Conservation (phyloP, 2,113 vertebrate species). For the Petrocephalus zakoni region DNA sequence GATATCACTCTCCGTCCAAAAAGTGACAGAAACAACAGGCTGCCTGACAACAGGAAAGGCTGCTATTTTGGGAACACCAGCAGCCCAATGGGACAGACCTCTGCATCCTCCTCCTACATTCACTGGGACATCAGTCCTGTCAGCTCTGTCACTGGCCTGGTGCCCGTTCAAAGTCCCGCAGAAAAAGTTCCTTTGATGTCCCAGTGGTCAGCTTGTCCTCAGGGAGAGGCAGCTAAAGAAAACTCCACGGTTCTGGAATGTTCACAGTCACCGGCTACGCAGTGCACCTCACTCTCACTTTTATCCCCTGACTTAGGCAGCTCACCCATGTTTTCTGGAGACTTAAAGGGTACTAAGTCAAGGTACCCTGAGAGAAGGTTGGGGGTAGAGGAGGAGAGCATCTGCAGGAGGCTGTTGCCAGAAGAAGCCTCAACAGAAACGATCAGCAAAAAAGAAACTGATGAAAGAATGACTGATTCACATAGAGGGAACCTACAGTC, state of each 20-base stretch:
- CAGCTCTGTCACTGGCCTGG: constrained; percentile 50
- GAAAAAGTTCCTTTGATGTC: constrained; percentile 32
- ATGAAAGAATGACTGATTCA: not conserved
- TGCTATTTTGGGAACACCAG: constrained; percentile 69
- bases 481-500: constrained; percentile 23
- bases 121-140: constrained; percentile 70
- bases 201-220: constrained; percentile 24
- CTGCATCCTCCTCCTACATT: constrained; percentile 41
- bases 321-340: constrained; percentile 26
- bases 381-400: constrained; percentile 32
- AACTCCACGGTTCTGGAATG: constrained; percentile 36
- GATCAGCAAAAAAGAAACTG: not conserved
- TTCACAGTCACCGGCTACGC: constrained; percentile 48
- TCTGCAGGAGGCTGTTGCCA: constrained; percentile 4
- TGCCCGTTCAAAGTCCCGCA: constrained; percentile 43
- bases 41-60: constrained; percentile 57
- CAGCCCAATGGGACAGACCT: constrained; percentile 57
- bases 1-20: constrained; percentile 57
- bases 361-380: constrained; percentile 32
- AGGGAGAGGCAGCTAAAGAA: constrained; percentile 24
- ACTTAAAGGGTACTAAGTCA: constrained; percentile 27
- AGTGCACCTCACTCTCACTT: constrained; percentile 53
- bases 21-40: constrained; percentile 38
- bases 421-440: constrained; percentile 34
- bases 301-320: constrained; percentile 42